Conservation (phyloP, 2,888 invertebrate genomes). For the Platycheirus albimanus region DNA sequence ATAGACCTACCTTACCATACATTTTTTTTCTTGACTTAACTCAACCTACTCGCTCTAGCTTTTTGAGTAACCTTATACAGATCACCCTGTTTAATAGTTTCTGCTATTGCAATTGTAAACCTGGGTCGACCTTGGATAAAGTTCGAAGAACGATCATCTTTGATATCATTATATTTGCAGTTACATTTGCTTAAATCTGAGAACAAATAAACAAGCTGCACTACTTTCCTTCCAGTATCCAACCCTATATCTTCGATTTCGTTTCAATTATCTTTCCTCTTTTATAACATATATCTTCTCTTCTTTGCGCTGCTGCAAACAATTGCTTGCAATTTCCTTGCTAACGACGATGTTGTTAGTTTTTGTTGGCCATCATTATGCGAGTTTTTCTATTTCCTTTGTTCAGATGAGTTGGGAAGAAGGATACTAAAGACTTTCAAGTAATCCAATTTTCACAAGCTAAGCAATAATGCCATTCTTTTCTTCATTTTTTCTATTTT, state of each 20-base stretch:
- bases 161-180: too few relatives aligned
- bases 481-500: slow-evolving; percentile 47
- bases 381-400: slow-evolving; percentile 8
- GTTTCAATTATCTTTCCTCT: background rate
- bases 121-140: too few relatives aligned
- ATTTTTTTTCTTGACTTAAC: too few relatives aligned
- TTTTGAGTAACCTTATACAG: too few relatives aligned
- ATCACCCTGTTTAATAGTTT: too few relatives aligned
- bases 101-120: too few relatives aligned
- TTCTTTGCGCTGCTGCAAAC: slow-evolving; percentile 16
- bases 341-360: slow-evolving; percentile 64
- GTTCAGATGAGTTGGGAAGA: slow-evolving; percentile 25
- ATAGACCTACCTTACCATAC: too few relatives aligned
- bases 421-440: slow-evolving; percentile 50
- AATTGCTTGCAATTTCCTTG: slow-evolving; percentile 62
- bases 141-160: too few relatives aligned
- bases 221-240: slow-evolving; percentile 4
- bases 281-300: background rate
- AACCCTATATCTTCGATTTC: slow-evolving; percentile 36
- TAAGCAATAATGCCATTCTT: slow-evolving; percentile 68
- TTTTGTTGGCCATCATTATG: slow-evolving; percentile 66
- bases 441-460: slow-evolving; percentile 72
- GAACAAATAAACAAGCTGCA: slow-evolving; percentile 2
- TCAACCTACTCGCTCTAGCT: too few relatives aligned
- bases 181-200: slow-evolving; percentile 2